Conservation (phyloP, 2,888 invertebrate genomes). For the Drosophila quinaria region DNA sequence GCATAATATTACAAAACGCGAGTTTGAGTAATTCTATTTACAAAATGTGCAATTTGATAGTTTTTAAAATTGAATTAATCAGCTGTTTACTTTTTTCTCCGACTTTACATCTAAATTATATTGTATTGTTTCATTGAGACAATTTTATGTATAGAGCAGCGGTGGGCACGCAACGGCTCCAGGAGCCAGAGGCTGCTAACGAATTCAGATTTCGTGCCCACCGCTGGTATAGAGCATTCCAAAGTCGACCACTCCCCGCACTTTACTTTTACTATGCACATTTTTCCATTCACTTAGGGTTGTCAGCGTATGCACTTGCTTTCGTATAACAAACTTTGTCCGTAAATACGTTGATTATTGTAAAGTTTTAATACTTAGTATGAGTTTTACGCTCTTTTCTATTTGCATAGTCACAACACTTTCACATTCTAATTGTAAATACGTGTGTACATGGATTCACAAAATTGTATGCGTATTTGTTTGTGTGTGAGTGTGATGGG, state of each 20-base stretch:
- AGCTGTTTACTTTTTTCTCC: background rate
- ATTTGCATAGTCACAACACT: slow-evolving; percentile 68
- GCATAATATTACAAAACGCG: slow-evolving; percentile 13
- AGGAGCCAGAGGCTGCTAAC: too few relatives aligned
- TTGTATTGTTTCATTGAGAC: too few relatives aligned
- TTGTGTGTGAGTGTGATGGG: slow-evolving; percentile 37
- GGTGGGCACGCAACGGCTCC: too few relatives aligned
- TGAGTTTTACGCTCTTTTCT: slow-evolving; percentile 38
- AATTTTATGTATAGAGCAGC: slow-evolving; percentile 24
- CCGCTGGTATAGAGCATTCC: slow-evolving; percentile 28
- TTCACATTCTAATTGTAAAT: slow-evolving; percentile 70
- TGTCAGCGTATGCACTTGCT: slow-evolving; percentile 23
- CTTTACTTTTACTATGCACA: slow-evolving; percentile 13
- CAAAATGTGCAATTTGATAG: background rate
- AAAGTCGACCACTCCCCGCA: slow-evolving; percentile 23
- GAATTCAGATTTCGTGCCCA: too few relatives aligned
- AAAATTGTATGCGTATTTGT: slow-evolving; percentile 22
- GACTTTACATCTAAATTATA: background rate
- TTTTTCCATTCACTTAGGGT: slow-evolving; percentile 21
- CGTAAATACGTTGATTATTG: background rate
- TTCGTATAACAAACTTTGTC: background rate
- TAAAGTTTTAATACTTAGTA: slow-evolving; percentile 7
- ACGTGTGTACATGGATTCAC: slow-evolving; percentile 31
- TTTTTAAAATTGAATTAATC: background rate
- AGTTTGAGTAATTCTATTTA: background rate